These are phyloP conservation scores for Schizopygopsis pylzovi DNA, from an alignment of 2,797 vertebrate species.

Conservation along the genomic window DNA sequence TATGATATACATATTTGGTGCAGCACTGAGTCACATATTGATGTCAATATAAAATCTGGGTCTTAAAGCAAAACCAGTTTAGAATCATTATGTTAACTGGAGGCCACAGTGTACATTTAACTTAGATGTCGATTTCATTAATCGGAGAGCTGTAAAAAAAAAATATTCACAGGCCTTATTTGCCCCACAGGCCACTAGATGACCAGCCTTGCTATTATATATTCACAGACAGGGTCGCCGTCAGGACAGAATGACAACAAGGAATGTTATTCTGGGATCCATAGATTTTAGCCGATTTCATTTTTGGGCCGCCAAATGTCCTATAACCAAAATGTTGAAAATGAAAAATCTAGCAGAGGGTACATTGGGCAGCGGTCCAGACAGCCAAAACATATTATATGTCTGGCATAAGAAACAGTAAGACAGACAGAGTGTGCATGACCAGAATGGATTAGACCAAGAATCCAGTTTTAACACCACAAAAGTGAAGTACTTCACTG, in stretches of 20 bases:
- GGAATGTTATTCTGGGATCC: neutral
- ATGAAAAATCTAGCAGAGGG: neutral
- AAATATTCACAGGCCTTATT: constrained; percentile 23
- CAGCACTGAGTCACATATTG: neutral
- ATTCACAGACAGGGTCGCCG: neutral
- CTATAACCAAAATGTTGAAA: constrained; percentile 13
- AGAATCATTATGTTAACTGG: neutral
- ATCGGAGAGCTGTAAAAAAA: neutral
- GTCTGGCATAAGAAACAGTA: constrained; percentile 21
- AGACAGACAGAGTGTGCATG: constrained; percentile 34
- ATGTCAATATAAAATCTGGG: constrained; percentile 5
- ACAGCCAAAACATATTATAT: constrained; percentile 17
- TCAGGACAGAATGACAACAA: neutral
- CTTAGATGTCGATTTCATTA: neutral
- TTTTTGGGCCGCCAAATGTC: constrained; percentile 9
- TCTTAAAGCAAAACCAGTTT: neutral
- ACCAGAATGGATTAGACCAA: constrained; percentile 22
- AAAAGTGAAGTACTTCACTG: constrained; percentile 36
- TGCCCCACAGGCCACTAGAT: constrained; percentile 7
- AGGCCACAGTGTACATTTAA: neutral
- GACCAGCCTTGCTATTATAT: neutral
- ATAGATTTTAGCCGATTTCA: neutral
- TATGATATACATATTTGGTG: neutral
- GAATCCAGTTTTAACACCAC: constrained; percentile 16
- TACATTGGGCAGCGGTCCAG: neutral